These are phyloP conservation scores for Neodiprion virginianus DNA, from an alignment of 1,140 invertebrate species.

Conservation along the genomic window DNA sequence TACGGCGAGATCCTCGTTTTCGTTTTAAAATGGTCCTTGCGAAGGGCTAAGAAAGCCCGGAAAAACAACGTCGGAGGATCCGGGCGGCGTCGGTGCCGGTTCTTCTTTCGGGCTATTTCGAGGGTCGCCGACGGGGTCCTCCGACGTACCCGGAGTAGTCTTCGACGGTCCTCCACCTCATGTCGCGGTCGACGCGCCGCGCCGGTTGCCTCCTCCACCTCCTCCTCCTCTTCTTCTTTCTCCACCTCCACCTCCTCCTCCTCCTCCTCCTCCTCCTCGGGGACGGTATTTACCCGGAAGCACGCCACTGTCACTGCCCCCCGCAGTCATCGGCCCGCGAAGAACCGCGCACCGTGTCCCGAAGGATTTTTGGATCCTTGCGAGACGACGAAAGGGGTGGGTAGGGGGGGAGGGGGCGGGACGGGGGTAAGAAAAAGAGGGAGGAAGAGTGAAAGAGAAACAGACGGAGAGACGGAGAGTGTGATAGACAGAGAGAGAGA, in stretches of 20 bases:
- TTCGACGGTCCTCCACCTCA: neutral
- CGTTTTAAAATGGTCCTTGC: neutral
- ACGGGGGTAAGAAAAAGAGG: conserved; percentile 18
- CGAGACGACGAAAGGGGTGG: conserved; percentile 26
- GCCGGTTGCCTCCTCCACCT: neutral
- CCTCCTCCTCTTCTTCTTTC: neutral
- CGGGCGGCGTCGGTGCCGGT: neutral
- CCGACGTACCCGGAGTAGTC: neutral
- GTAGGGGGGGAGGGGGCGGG: conserved; percentile 17
- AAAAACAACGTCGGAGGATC: conserved; percentile 18
- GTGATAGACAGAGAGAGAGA: neutral
- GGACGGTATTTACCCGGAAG: neutral
- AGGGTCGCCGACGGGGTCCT: neutral
- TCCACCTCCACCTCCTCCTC: neutral
- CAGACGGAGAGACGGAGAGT: conserved; percentile 29
- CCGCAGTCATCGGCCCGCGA: neutral
- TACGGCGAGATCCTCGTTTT: neutral
- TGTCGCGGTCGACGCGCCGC: neutral
- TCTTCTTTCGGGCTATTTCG: neutral
- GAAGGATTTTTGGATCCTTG: too few species aligned
- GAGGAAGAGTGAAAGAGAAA: conserved; percentile 16
- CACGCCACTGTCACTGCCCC: conserved; percentile 3
- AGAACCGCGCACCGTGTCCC: neutral
- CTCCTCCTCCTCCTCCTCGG: neutral
- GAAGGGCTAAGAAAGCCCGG: conserved; percentile 25